phyloP scores from a whole-genome alignment of 2,113 vertebrate species.

The Leiothrix lutea region DNA sequence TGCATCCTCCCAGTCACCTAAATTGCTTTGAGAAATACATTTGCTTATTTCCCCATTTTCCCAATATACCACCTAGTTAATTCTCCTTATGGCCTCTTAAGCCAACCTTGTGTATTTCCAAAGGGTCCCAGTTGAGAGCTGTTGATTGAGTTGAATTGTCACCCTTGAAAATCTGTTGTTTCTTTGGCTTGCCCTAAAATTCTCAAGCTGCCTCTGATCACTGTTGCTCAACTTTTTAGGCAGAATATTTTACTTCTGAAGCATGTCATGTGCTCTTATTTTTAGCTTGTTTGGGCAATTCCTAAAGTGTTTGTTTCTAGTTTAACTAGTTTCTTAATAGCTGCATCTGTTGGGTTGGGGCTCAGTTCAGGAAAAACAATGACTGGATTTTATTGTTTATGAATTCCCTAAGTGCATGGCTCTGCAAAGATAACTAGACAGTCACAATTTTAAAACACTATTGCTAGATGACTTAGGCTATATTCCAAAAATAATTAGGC shows the following conservation, averaged over 20 bases:
- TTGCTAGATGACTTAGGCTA: slow-evolving; percentile 19
- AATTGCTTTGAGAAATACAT: neutral
- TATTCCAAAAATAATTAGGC: slow-evolving; percentile 28
- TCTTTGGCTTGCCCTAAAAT: neutral
- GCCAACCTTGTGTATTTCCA: neutral
- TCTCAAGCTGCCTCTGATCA: neutral
- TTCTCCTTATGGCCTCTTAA: neutral
- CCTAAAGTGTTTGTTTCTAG: slow-evolving; percentile 39
- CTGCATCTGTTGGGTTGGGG: neutral
- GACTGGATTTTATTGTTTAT: slow-evolving; percentile 6
- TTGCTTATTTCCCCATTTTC: neutral
- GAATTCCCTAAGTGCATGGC: neutral
- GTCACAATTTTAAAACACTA: neutral
- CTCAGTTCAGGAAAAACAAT: slow-evolving; percentile 37
- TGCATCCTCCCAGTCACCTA: neutral
- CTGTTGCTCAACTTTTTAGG: neutral
- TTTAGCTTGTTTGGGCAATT: slow-evolving; percentile 45
- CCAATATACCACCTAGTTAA: neutral
- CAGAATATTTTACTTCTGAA: slow-evolving; percentile 14
- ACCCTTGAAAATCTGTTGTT: neutral
- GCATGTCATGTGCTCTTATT: slow-evolving; percentile 14
- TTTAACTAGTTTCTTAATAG: slow-evolving; percentile 28
- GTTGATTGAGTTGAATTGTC: neutral
- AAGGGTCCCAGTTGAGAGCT: neutral
- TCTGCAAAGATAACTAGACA: neutral